Evolutionary conservation across 53 echinoderm and acorn worm genomes (phyloP).

Genomic region (Holothuria scabra): DNA sequence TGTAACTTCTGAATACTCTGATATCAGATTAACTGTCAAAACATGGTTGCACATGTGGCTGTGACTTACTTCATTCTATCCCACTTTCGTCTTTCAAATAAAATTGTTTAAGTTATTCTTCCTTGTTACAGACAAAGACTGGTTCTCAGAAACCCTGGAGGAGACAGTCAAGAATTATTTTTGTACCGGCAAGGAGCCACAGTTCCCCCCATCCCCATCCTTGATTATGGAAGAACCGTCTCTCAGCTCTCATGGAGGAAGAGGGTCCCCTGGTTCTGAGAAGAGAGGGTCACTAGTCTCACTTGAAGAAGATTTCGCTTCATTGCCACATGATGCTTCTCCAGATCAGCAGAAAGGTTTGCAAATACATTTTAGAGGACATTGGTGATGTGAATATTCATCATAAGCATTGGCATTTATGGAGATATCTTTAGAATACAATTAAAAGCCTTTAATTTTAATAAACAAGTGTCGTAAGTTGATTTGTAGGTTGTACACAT

Average conservation of each 20-base stretch:
- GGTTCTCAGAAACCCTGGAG: conserved; percentile 73
- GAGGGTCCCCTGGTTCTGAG: neutral
- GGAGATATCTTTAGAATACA: too few species aligned
- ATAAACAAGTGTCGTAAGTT: too few species aligned
- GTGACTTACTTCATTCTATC: too few species aligned
- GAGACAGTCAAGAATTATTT: conserved; percentile 81
- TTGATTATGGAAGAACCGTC: conserved; percentile 1
- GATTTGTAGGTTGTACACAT: too few species aligned
- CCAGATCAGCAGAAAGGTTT: conserved; percentile 11
- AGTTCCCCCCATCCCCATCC: conserved; percentile 56
- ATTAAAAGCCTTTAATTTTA: too few species aligned
- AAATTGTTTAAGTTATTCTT: too few species aligned
- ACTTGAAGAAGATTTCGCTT: neutral
- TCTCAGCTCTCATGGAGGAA: neutral
- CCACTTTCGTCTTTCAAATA: too few species aligned
- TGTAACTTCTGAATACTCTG: too few species aligned
- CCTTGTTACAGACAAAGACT: conserved; percentile 58
- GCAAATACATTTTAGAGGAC: neutral
- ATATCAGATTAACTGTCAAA: too few species aligned
- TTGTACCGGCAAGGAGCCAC: conserved; percentile 72
- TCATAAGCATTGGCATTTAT: too few species aligned
- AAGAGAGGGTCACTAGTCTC: neutral
- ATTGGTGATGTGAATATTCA: too few species aligned
- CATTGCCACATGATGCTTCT: neutral
- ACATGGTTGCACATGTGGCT: too few species aligned